Conservation (phyloP, 1,140 invertebrate genomes). For the Drosophila setifemur region DNA sequence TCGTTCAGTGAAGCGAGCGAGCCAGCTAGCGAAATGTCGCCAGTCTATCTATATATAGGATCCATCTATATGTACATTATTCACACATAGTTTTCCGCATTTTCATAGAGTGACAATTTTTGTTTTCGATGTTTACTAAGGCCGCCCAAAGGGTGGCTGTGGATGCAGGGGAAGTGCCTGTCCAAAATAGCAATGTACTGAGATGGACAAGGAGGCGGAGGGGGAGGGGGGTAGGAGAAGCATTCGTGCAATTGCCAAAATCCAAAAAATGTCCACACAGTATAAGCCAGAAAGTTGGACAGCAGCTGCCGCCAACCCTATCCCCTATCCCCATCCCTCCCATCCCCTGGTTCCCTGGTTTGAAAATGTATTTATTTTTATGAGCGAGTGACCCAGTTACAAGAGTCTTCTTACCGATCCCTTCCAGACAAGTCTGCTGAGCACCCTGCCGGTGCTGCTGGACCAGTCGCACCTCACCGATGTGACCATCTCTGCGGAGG, state of each 20-base stretch:
- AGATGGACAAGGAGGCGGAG: neutral
- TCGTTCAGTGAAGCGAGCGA: constrained; percentile 49
- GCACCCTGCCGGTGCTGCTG: constrained; percentile 91
- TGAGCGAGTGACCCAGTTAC: constrained; percentile 43
- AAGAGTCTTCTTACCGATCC: neutral
- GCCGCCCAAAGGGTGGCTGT: constrained; percentile 23
- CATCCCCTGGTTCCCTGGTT: constrained; percentile 15
- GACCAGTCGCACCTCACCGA: constrained; percentile 94
- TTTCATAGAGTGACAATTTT: constrained; percentile 75
- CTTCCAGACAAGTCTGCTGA: constrained; percentile 88
- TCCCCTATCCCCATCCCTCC: neutral
- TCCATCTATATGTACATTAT: constrained; percentile 51
- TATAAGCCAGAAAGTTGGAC: constrained; percentile 47
- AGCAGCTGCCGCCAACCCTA: constrained; percentile 55
- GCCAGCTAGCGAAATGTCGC: constrained; percentile 63
- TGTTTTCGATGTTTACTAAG: constrained; percentile 54
- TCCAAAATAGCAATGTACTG: constrained; percentile 62
- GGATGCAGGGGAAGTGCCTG: constrained; percentile 10
- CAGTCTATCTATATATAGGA: constrained; percentile 74
- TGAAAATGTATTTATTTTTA: constrained; percentile 54
- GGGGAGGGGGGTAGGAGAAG: constrained; percentile 13
- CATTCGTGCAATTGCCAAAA: constrained; percentile 70
- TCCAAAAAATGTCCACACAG: constrained; percentile 70
- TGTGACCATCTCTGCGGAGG: constrained; percentile 93
- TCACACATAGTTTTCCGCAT: constrained; percentile 75